These are phyloP conservation scores for Anagrus nilaparvatae DNA, from an alignment of 1,140 invertebrate species.

Conservation along the genomic window DNA sequence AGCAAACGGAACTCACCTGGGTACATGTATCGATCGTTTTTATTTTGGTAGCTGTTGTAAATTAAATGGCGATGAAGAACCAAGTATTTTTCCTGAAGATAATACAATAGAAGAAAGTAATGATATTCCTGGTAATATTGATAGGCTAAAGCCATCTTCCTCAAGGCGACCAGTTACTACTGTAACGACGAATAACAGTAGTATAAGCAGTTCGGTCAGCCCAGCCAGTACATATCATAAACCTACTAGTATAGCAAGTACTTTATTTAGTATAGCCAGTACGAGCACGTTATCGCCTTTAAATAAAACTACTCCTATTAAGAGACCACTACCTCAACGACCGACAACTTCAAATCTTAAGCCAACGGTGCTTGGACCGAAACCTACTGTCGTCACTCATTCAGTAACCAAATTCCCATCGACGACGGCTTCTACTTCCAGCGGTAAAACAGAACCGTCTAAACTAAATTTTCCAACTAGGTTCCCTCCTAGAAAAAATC, in stretches of 20 bases:
- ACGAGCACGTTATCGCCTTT: too few relatives aligned
- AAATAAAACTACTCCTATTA: too few relatives aligned
- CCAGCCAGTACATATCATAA: too few relatives aligned
- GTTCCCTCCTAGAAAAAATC: slow-evolving; percentile 16
- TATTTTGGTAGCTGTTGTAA: slow-evolving; percentile 88
- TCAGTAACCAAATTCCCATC: background rate
- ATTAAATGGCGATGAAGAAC: slow-evolving; percentile 43
- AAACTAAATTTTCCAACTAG: background rate
- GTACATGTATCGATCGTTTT: slow-evolving; percentile 84
- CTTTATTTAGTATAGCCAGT: too few relatives aligned
- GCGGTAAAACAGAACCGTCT: too few relatives aligned
- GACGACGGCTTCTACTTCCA: background rate
- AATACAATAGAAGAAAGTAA: slow-evolving; percentile 39
- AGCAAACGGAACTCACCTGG: slow-evolving; percentile 80
- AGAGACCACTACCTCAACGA: too few relatives aligned
- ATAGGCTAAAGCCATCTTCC: slow-evolving; percentile 29
- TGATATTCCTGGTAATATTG: slow-evolving; percentile 35
- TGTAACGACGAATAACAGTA: background rate
- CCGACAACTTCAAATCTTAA: too few relatives aligned
- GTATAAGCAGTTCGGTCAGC: too few relatives aligned
- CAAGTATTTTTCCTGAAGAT: slow-evolving; percentile 37
- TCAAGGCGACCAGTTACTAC: background rate
- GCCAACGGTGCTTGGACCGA: background rate
- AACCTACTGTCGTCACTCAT: background rate
- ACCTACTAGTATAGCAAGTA: too few relatives aligned